Base-by-base conservation (phyloP, 2,888 invertebrate species). In the Pristionchus maxplancki region DNA sequence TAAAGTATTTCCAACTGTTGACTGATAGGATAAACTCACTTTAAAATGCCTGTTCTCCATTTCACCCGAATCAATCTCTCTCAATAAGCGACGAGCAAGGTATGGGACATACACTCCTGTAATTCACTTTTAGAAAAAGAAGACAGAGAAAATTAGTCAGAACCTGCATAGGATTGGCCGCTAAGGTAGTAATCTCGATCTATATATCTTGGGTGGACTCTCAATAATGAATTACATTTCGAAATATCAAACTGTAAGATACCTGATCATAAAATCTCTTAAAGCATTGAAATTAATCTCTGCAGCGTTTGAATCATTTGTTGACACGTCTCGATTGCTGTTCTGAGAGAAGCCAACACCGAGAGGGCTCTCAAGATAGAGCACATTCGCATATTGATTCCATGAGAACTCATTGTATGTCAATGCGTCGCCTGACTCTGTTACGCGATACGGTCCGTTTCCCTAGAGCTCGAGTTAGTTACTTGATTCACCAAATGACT, bases 281-380 rank as follows among this genome's bases (percentile, higher is more conserved):
- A 64, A 6, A 28, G 64, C 64, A 15, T 64, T 64, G 28, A 64
- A 64, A 28, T 64, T 64, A 28, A 64, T 6, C 5, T 64, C 64
- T 6, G 64, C 64, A 28, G 64, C 28, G 8, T 4, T 13, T 13
- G 13, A n/a, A 64, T 64, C 64, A 13, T 64, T 28, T 31, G 8
- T 90, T 15, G 93, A 94, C 89, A 95, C 94, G 83, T 95, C 95
- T 67, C 94, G 93, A 91, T 95, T 95, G 28, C 92, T 92, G 6
- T 95, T 93, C 91, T 95, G 96, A 1, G 95, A 95, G 91, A 94
- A 96, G 0, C 96, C 96, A 44, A 96, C 96, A 48, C 96, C 96
- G n/a, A 95, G 96, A 24, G 96, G 96, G 6, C 96, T 95, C 92
- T 96, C 96, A 82, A 96, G 89, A 91, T 95, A 96, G 67, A 96